Conservation (phyloP, 2,888 invertebrate genomes). For the Penaeus monodon region DNA sequence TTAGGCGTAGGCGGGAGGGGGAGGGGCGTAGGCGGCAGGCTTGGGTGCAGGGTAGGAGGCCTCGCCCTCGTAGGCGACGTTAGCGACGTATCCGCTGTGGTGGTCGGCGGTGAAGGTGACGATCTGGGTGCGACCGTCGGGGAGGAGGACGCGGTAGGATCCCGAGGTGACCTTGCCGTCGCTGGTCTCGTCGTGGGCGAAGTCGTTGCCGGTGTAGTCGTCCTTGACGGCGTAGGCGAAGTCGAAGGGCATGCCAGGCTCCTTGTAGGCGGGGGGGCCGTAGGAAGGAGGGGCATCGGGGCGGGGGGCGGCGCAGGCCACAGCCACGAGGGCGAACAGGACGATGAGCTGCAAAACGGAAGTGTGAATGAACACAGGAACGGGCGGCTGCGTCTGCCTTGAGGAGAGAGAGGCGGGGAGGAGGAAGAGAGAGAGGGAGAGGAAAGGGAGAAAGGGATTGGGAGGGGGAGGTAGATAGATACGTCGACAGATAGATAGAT, state of each 20-base stretch:
- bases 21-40: conserved; percentile 28
- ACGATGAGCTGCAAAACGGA: conserved; percentile 18
- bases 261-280: conserved; percentile 50
- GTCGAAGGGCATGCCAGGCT: conserved; percentile 60
- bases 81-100: conserved; percentile 50
- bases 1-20: background rate
- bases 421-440: no score
- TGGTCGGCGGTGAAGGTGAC: conserved; percentile 59
- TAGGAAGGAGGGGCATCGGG: conserved; percentile 43
- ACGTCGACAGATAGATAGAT: no score
- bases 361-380: no score
- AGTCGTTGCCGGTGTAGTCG: conserved; percentile 62
- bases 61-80: conserved; percentile 64
- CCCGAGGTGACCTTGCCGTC: conserved; percentile 58
- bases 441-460: no score
- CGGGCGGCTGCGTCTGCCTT: no score
- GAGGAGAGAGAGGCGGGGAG: no score
- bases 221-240: conserved; percentile 61
- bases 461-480: no score
- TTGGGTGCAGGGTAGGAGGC: conserved; percentile 60
- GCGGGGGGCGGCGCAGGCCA: conserved; percentile 36
- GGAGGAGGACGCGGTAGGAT: conserved; percentile 57
- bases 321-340: conserved; percentile 31
- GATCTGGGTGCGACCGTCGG: conserved; percentile 59
- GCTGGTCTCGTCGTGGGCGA: conserved; percentile 54